Base-by-base conservation (phyloP, 1,140 invertebrate genomes). In the Pogonus chalceus region DNA sequence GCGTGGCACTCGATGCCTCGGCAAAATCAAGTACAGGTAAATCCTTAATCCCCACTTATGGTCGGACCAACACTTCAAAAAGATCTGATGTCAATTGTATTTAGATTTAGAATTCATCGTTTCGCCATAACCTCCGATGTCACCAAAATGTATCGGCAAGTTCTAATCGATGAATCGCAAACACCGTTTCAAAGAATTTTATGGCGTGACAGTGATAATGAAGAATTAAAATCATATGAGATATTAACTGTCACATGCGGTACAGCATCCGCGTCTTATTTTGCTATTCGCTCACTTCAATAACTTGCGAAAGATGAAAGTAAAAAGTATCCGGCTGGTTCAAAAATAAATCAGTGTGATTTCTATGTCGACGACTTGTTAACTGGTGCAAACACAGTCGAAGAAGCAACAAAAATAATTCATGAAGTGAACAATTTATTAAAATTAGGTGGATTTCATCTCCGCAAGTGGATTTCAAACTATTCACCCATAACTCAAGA, bases 1-100 rank as follows among this genome's bases (percentile, higher is more conserved):
- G 63, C 57, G 58, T 69, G 53, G 58, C 68, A 4, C 67, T 67
- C 49, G 61, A 69, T 22, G 68, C 64, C 0, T 72, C 72, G 16
- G 59, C 60, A 1, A 56, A 52, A 54, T 55, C 60, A 7, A 49
- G 52, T 14, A 54, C 53, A 20, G 59, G 61, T 20, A 50, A 55
- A 10, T 68, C 65, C 0, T 52, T 70, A 14, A 69, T 68, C 66
- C 21, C 56, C 59, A 14, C 55, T 68, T 7, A 57, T 62, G 39
- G 59, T 62, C 2, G 70, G 69, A 4, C 64, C 66, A 2, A 61
- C 52, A 4, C 51, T 70, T 16, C 69, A 72, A 49, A 56, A 68
- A 23, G 66, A 69, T 20, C 56, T 73, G 16, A 56, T 65, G 35
- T 56, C 58, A 10, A 61, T 69, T 23, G n/a, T 73, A 16, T 10